phyloP scores from a whole-genome alignment of 2,888 invertebrate species.

The Agonopterix arenella region DNA sequence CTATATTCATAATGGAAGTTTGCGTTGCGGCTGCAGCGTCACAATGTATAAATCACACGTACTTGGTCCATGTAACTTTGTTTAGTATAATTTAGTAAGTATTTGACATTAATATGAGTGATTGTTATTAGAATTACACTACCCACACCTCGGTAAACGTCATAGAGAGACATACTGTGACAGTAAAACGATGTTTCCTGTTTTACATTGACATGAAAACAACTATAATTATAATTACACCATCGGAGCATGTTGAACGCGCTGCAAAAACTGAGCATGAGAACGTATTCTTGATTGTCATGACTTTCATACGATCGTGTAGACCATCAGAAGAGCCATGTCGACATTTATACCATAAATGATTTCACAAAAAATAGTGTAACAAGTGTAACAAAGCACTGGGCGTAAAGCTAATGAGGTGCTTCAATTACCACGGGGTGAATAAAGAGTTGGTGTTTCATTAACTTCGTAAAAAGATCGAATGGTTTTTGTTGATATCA shows the following conservation, averaged over 20 bases:
- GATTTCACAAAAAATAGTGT: constrained; percentile 25
- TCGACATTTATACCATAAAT: constrained; percentile 31
- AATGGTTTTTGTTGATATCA: no score
- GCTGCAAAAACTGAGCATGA: constrained; percentile 28
- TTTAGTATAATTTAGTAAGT: not conserved
- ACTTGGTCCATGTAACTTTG: no score
- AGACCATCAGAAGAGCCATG: constrained; percentile 27
- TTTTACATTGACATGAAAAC: constrained; percentile 35
- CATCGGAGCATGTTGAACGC: constrained; percentile 27
- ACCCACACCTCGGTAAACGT: not conserved
- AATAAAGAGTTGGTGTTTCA: constrained; percentile 15
- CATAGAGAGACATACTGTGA: constrained; percentile 3
- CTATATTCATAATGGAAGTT: no score
- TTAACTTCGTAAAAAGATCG: no score
- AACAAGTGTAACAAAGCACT: constrained; percentile 13
- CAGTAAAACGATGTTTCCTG: constrained; percentile 35
- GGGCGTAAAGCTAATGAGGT: constrained; percentile 40
- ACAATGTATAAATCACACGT: no score
- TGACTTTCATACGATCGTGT: constrained; percentile 15
- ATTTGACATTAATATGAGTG: constrained; percentile 2
- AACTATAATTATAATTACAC: constrained; percentile 41
- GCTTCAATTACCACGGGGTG: constrained; percentile 31
- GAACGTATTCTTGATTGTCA: constrained; percentile 7
- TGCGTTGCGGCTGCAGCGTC: not conserved
- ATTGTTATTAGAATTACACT: not conserved